Conservation (phyloP, 2,888 invertebrate genomes). For the Scaeva pyrastri region DNA sequence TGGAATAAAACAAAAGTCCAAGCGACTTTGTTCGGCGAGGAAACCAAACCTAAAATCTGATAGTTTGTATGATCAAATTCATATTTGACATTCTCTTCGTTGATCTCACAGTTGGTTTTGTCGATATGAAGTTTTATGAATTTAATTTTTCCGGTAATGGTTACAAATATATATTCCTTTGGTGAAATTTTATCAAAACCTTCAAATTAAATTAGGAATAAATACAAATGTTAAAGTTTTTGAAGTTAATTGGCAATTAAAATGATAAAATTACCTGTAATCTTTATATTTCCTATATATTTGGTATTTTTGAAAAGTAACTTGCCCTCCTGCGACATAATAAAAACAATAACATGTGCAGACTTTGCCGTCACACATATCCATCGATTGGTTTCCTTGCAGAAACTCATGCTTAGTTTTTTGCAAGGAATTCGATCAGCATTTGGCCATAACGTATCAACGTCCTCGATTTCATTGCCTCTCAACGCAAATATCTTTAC, state of each 20-base stretch:
- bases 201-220: constrained; percentile 53
- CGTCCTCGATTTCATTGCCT: constrained; percentile 62
- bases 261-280: constrained; percentile 77
- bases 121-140: constrained; percentile 73
- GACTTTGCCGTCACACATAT: constrained; percentile 79
- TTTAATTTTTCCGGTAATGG: constrained; percentile 77
- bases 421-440: constrained; percentile 80
- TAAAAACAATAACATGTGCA: constrained; percentile 80
- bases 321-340: constrained; percentile 68
- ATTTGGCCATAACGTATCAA: constrained; percentile 79
- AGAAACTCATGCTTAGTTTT: constrained; percentile 77
- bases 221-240: neutral
- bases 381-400: constrained; percentile 73
- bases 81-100: constrained; percentile 62
- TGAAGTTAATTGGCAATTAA: no score
- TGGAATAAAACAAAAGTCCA: constrained; percentile 79
- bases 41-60: constrained; percentile 79
- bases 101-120: constrained; percentile 67
- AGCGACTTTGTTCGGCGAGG: constrained; percentile 78
- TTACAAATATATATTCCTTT: constrained; percentile 78
- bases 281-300: constrained; percentile 79
- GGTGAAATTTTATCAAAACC: constrained; percentile 77
- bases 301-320: constrained; percentile 74
- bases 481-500: constrained; percentile 78
- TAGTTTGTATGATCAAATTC: constrained; percentile 77